Evolutionary conservation across 2,888 invertebrate species (phyloP), one percentile per base, ranked within the genome.

Genomic region (Andrena trimmerana): DNA sequence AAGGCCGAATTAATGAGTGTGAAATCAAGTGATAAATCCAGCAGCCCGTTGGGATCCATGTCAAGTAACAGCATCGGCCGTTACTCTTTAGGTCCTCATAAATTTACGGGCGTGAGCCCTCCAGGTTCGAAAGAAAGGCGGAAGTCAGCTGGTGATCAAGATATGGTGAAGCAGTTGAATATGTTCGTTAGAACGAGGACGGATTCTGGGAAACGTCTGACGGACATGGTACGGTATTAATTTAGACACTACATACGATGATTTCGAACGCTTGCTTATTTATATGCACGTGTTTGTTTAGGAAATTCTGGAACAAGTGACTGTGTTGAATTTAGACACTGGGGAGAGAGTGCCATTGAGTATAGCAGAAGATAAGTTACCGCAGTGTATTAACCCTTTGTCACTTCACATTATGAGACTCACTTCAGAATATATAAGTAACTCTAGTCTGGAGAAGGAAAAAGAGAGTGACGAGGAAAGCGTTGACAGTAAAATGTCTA

Each of bases 271-370:
- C 24, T 48, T 16, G n/a, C 24, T 10, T 8, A 24, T 31, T 67
- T n/a, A 24, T 29, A 24, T 1, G 0, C 52, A 20, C 31, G 50
- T 72, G 27, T 57, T 78, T 33, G 87, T 92, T 2, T 89, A 96
- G 95, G 98, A 99, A 96, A 99, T 99, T 88, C 95, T 99, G 84
- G 98, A 98, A 94, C 98, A 98, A 95, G 97, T 98, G 92, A 97
- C 97, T 85, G 97, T 97, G 68, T 95, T 97, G 92, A 97, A 97
- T 94, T 94, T 97, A 79, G 97, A 97, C 93, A 97, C 97, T 7
- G 98, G 99, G 2, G 99, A 99, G 94, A 96, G 97, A 88, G 97
- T 99, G 89, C 98, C 99, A n/a, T 95, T 99, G 80, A 98, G 98
- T 92, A 97, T 97, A 90, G 99, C 99, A 1, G 99, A 99, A 93